Evolutionary conservation across 1,140 invertebrate species (phyloP).

Genomic region (Danaus melanippus): DNA sequence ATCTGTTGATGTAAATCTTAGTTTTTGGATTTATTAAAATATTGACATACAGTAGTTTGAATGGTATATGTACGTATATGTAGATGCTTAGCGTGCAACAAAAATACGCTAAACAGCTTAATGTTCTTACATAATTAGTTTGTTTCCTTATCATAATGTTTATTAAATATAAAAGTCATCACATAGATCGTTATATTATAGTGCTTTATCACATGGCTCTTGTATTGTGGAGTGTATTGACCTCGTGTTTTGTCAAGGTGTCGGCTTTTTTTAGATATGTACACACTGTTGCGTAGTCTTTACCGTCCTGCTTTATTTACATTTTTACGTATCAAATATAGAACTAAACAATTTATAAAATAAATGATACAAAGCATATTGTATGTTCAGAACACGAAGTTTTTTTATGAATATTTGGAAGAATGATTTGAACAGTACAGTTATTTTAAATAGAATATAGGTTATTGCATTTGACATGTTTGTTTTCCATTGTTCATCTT

Average conservation of each 20-base stretch:
- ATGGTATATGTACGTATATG: conserved; percentile 11
- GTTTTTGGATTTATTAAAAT: conserved; percentile 1
- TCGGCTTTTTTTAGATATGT: conserved; percentile 70
- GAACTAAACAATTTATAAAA: conserved; percentile 1
- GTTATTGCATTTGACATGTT: no score
- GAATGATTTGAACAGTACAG: no score
- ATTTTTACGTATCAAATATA: conserved; percentile 21
- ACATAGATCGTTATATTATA: conserved; percentile 8
- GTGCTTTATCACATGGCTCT: conserved; percentile 58
- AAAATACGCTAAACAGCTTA: conserved; percentile 2
- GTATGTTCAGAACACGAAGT: no score
- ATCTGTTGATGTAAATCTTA: no score
- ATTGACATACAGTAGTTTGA: conserved; percentile 11
- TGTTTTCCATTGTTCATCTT: no score
- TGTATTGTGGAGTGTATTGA: conserved; percentile 66
- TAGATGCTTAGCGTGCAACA: conserved; percentile 10
- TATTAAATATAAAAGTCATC: conserved; percentile 4
- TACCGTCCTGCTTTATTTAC: conserved; percentile 42
- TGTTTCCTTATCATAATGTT: background rate
- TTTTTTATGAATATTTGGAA: no score
- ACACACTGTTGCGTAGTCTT: conserved; percentile 64
- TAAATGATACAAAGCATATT: no score
- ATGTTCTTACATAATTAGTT: background rate
- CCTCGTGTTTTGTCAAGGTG: conserved; percentile 72
- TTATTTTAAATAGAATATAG: no score